phyloP scores from a whole-genome alignment of 2,797 vertebrate species.

The Rallus crepitans region DNA sequence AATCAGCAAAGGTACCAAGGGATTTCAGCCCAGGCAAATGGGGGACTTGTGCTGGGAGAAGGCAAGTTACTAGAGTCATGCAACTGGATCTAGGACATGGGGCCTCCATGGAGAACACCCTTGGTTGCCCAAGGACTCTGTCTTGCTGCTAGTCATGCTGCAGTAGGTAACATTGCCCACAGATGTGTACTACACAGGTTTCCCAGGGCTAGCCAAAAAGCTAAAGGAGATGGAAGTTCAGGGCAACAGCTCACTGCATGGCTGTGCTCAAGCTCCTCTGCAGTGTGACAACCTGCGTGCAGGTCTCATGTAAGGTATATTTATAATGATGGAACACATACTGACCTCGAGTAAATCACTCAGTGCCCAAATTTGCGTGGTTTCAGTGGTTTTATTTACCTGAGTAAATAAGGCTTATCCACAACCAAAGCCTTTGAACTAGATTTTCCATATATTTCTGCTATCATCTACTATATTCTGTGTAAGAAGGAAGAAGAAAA shows the following conservation, averaged over 20 bases:
- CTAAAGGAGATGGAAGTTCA: not conserved
- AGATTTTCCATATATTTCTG: not conserved
- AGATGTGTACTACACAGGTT: not conserved
- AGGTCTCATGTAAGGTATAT: not conserved
- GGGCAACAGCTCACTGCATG: not conserved
- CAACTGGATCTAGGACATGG: accelerated
- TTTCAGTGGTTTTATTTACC: not conserved
- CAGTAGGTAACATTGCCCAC: not conserved
- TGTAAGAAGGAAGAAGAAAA: not conserved
- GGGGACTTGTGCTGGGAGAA: not conserved
- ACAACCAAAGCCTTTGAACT: not conserved
- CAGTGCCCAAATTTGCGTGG: not conserved
- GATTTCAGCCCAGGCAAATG: not conserved
- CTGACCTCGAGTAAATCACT: not conserved
- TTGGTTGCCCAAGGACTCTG: not conserved
- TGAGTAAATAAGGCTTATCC: not conserved
- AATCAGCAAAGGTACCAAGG: not conserved
- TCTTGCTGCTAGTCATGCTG: not conserved
- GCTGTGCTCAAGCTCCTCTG: not conserved
- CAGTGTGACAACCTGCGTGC: accelerated
- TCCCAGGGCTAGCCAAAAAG: not conserved
- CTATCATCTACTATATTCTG: not conserved
- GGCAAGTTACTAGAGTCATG: not conserved
- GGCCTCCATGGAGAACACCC: not conserved
- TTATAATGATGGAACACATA: not conserved